A percentile compares a stretch with the other conserved stretches of the same genome.
Conservation (phyloP, 2,888 invertebrate genomes). For the Callyntrura sp. region DNA sequence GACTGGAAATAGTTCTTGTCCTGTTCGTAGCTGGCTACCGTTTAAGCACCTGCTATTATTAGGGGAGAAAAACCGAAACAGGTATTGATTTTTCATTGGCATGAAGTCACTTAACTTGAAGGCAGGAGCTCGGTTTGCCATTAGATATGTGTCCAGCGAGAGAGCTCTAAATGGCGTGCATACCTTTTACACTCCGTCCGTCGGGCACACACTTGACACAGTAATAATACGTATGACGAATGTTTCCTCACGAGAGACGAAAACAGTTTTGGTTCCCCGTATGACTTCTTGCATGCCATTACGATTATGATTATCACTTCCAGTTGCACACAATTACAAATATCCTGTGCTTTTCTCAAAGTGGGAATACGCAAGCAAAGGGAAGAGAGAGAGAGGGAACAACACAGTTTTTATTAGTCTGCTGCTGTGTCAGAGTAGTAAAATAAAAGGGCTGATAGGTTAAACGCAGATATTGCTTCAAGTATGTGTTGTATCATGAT, state of each 20-base stretch:
- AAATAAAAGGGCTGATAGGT: constrained; percentile 15
- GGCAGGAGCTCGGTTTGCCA: not conserved
- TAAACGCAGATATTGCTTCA: not conserved
- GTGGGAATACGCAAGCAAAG: constrained; percentile 44
- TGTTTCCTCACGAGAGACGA: constrained; percentile 37
- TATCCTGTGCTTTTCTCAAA: constrained; percentile 53
- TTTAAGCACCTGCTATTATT: not conserved
- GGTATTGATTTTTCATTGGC: constrained; percentile 11
- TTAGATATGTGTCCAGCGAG: not conserved
- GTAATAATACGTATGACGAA: constrained; percentile 14
- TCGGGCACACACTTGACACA: not conserved
- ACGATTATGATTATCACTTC: constrained; percentile 62
- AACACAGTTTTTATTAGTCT: constrained; percentile 46
- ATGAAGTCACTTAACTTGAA: not conserved
- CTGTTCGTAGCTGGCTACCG: not conserved
- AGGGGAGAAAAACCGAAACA: not conserved
- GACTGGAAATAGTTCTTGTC: not conserved
- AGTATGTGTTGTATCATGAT: constrained; percentile 23
- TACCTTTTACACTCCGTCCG: not conserved
- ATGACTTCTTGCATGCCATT: constrained; percentile 57
- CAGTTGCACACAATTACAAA: constrained; percentile 57
- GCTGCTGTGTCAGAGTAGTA: constrained; percentile 20
- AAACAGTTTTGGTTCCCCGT: constrained; percentile 51
- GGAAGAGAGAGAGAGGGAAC: not conserved
- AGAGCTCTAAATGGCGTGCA: not conserved